These are phyloP conservation scores for Andrena bicolor DNA, from an alignment of 2,888 invertebrate species.

Conservation along the genomic window DNA sequence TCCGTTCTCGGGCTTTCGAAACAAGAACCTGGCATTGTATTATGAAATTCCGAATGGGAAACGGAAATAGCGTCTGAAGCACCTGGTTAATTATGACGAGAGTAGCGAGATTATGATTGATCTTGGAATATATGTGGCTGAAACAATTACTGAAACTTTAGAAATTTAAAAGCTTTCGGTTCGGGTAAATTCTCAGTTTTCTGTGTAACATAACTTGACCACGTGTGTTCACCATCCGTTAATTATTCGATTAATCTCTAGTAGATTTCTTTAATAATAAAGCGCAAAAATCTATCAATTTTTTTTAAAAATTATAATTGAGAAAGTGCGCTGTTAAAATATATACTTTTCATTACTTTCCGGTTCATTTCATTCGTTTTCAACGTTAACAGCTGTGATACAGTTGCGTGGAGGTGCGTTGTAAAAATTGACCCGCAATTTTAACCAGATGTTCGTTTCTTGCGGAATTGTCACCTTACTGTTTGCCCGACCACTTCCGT, in stretches of 20 bases:
- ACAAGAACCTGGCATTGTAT: background rate
- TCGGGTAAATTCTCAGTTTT: too few relatives aligned
- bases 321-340: background rate
- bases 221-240: background rate
- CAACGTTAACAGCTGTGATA: slow-evolving; percentile 8
- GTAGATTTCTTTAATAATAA: background rate
- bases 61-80: background rate
- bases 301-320: background rate
- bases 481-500: slow-evolving; percentile 46
- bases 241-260: too few relatives aligned
- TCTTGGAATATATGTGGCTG: too few relatives aligned
- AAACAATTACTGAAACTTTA: too few relatives aligned
- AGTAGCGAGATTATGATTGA: too few relatives aligned
- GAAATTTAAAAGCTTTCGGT: too few relatives aligned
- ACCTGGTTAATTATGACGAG: background rate
- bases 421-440: slow-evolving; percentile 44
- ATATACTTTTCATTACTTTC: background rate
- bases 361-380: slow-evolving; percentile 3
- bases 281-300: too few relatives aligned
- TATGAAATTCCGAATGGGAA: background rate
- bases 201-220: background rate
- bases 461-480: slow-evolving; percentile 42
- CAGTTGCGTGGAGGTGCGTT: slow-evolving; percentile 1
- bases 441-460: slow-evolving; percentile 45
- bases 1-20: background rate